phyloP scores from a whole-genome alignment of 1,140 invertebrate species.

The Euschistus heros region DNA sequence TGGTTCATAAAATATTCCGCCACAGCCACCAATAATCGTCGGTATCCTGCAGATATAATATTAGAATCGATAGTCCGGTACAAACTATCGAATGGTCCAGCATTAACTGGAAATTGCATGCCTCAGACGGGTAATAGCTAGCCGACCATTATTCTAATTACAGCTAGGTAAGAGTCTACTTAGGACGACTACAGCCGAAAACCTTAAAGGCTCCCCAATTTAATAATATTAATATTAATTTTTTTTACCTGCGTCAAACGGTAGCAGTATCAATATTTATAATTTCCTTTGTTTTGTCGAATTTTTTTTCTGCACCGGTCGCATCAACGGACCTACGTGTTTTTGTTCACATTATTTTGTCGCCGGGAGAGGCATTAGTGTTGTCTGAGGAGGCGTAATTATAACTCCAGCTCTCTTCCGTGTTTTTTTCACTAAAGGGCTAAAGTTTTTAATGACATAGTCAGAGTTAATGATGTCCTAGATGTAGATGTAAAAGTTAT shows the following conservation, averaged over 20 bases:
- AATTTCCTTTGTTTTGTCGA: conserved; percentile 5
- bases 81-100: neutral
- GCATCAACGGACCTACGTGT: no score
- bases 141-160: neutral
- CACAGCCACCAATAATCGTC: neutral
- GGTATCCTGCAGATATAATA: neutral
- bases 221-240: neutral
- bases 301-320: neutral
- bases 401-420: no score
- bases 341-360: no score
- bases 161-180: neutral
- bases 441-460: no score
- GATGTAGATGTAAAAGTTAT: no score
- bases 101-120: neutral
- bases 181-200: neutral
- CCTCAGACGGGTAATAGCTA: neutral
- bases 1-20: no score
- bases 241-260: conserved; percentile 4
- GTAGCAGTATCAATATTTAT: conserved; percentile 2
- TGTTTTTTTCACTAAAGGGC: no score
- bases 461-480: no score
- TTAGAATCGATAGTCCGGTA: neutral
- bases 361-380: no score
- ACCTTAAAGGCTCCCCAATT: neutral
- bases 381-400: no score